These are phyloP conservation scores for Leucopsar rothschildi DNA, from an alignment of 2,113 vertebrate species.

Conservation along the genomic window DNA sequence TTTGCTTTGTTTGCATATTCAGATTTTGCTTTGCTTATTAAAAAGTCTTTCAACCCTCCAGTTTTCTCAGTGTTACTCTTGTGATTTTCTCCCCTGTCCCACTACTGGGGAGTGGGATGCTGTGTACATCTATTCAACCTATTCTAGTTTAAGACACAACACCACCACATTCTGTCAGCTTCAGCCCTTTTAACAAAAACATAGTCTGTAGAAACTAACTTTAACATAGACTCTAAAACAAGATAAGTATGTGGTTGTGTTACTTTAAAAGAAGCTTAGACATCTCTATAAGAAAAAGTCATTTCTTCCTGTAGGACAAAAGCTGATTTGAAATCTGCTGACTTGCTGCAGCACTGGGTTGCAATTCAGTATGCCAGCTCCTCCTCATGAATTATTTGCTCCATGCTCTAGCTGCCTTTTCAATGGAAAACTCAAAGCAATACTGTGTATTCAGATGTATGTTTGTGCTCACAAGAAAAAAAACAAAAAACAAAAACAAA, in stretches of 20 bases:
- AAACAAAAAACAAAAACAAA: not conserved
- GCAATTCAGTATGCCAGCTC: not conserved
- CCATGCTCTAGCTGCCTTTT: not conserved
- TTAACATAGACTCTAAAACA: not conserved
- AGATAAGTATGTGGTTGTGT: not conserved
- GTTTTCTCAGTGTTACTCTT: not conserved
- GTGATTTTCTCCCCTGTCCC: not conserved
- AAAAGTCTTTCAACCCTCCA: not conserved
- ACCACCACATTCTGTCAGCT: not conserved
- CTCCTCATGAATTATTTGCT: not conserved
- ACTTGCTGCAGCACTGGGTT: not conserved
- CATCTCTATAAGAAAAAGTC: not conserved
- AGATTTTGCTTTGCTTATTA: not conserved
- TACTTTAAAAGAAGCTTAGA: not conserved
- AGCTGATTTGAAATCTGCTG: not conserved
- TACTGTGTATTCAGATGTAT: not conserved
- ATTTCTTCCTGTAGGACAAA: not conserved
- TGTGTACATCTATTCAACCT: not conserved
- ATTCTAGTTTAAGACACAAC: not conserved
- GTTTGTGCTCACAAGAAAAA: not conserved
- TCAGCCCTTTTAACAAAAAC: not conserved
- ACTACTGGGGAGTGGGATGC: not conserved
- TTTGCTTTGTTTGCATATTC: not conserved
- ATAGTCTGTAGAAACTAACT: not conserved
- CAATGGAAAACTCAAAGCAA: not conserved